Base-by-base conservation (phyloP, 1,140 invertebrate genomes). In the Phymastichus coffea region DNA sequence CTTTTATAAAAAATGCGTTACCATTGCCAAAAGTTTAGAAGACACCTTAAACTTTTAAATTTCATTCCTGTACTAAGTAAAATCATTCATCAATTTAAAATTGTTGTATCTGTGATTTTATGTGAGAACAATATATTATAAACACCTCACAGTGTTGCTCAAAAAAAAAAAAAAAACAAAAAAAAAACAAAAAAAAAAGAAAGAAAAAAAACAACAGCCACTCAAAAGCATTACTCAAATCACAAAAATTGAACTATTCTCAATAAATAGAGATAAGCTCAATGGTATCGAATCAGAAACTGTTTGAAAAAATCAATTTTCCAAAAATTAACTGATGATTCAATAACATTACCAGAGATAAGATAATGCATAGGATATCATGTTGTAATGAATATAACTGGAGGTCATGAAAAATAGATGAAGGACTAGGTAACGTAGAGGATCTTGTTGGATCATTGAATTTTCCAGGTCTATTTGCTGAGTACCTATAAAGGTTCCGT, bases 321-420 rank as follows among this genome's bases (percentile, higher is more conserved):
- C 44, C 35, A 55, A 43, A 49, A 55, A 26, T 55, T 41, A n/a
- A 1, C 6, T 44, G 58, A 53, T 57, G 41, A 65, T 64, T 65
- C 53, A 64, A 63, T 44, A 52, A 41, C 43, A 58, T 74, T 74
- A 80, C 77, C 77, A 80, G 25, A 80, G 71, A 59, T 67, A 80
- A 48, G 77, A 78, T 56, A 79, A 65, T 17, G 74, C 68, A 55
- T 79, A 80, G 15, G 72, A 65, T 61, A 87, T 78, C 70, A 87
- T 81, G 66, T 82, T 82, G 64, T 86, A 83, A 69, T 92, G 89
- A 68, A 91, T 74, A 69, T 88, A 86, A 48, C 87, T 89, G 52
- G 90, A 92, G 9, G 85, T 83, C 71, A 92, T 86, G 72, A 91
- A 92, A 79, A 91, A 89, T 65, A 87, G 70, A 76, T 91, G 88